phyloP scores from a whole-genome alignment of 2,113 vertebrate genomes.

The Fregetta grallaria region DNA sequence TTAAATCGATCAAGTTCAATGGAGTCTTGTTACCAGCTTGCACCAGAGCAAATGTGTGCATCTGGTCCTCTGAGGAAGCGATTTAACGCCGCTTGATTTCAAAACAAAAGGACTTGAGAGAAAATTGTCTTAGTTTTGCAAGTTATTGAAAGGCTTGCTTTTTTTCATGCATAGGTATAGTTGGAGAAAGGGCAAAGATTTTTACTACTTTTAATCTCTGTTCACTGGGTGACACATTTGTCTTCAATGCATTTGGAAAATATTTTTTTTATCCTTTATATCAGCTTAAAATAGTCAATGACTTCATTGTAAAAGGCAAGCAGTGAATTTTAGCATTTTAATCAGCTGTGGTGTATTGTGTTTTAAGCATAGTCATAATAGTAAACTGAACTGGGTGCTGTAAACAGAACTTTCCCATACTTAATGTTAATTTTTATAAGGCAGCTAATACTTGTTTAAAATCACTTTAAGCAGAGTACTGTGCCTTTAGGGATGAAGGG shows the following conservation, averaged over 20 bases:
- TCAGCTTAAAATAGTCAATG: neutral
- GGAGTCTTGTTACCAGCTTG: neutral
- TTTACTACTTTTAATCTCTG: neutral
- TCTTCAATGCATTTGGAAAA: neutral
- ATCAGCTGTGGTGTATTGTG: neutral
- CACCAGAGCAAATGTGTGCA: neutral
- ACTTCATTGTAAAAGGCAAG: neutral
- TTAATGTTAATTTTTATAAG: neutral
- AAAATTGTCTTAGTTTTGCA: neutral
- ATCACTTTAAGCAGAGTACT: neutral
- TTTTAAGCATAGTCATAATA: neutral
- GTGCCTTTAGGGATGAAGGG: neutral
- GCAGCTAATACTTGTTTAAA: neutral
- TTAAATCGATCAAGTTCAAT: rapidly evolving
- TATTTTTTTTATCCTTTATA: neutral
- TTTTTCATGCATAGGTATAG: neutral
- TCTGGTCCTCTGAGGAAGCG: neutral
- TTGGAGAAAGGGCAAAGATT: neutral
- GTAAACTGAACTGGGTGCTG: neutral
- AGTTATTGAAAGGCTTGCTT: neutral
- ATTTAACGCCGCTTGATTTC: neutral
- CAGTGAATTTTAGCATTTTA: neutral
- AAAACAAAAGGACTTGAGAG: neutral
- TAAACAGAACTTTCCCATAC: neutral
- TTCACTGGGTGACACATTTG: neutral